A percentile compares a stretch with the other conserved stretches of the same genome.
These are phyloP conservation scores for Rhingia rostrata DNA, from an alignment of 2,888 invertebrate genomes.

Conservation along the genomic window DNA sequence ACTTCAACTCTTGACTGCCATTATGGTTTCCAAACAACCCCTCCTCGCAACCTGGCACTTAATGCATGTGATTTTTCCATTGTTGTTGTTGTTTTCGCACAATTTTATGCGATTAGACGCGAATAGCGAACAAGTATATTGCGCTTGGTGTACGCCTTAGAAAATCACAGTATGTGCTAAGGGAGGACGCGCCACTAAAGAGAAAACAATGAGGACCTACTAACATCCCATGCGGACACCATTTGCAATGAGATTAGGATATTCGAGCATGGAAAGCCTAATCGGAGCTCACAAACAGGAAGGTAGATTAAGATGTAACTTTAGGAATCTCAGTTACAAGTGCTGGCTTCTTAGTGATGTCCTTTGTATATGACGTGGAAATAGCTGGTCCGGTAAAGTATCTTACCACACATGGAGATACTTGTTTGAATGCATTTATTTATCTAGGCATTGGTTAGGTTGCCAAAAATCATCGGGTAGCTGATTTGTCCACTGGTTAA, in stretches of 20 bases:
- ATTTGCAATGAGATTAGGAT: no score
- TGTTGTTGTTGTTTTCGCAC: constrained; percentile 22
- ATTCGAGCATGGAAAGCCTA: neutral
- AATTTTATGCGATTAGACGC: constrained; percentile 71
- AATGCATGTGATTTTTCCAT: constrained; percentile 31
- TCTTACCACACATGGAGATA: no score
- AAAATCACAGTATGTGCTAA: constrained; percentile 30
- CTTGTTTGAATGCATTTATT: no score
- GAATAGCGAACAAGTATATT: constrained; percentile 43
- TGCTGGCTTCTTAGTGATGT: no score
- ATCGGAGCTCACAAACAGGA: neutral
- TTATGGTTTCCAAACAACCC: constrained; percentile 67
- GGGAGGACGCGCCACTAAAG: neutral
- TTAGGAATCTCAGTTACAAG: no score
- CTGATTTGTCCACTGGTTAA: no score
- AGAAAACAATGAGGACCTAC: neutral
- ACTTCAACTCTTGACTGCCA: constrained; percentile 73
- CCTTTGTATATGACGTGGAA: no score
- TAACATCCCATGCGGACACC: no score
- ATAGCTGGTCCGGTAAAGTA: no score
- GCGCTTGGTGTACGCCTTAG: constrained; percentile 51
- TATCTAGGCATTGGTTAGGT: no score
- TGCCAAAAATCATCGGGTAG: no score
- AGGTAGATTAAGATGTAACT: neutral
- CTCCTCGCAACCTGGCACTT: constrained; percentile 31